Conservation (phyloP, 2,797 vertebrate genomes). For the Salarias fasciatus region DNA sequence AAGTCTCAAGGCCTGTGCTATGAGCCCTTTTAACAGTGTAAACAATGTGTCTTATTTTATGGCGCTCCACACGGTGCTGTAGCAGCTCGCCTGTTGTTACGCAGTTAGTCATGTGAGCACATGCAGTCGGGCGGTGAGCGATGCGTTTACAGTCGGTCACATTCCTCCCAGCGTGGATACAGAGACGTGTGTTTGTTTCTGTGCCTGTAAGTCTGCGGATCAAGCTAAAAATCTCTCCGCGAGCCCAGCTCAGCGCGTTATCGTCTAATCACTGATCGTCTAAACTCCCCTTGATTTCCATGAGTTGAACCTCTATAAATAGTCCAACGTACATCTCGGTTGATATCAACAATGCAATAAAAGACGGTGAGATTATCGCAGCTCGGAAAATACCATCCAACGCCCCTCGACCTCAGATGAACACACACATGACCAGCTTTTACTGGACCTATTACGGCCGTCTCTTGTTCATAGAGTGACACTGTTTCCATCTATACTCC, state of each 20-base stretch:
- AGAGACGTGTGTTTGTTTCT: constrained; percentile 1
- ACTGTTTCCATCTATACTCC: too few species aligned
- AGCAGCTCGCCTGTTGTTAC: constrained; percentile 8
- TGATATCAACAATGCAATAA: neutral
- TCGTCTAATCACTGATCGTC: constrained; percentile 4
- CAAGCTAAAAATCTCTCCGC: constrained; percentile 5
- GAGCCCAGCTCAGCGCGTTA: neutral
- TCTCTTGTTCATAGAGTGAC: too few species aligned
- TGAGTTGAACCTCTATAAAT: neutral
- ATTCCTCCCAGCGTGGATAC: neutral
- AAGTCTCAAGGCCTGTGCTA: neutral
- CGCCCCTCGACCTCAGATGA: neutral
- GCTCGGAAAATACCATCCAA: neutral
- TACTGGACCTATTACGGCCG: too few species aligned
- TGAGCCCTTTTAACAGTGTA: constrained; percentile 3
- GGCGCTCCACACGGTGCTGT: neutral
- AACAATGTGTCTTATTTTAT: constrained; percentile 16
- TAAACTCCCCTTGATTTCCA: neutral
- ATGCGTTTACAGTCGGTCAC: constrained; percentile 5
- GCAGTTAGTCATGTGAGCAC: constrained; percentile 14
- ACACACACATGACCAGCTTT: constrained; percentile 1
- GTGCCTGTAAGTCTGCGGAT: neutral
- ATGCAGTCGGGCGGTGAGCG: constrained; percentile 1
- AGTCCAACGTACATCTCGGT: neutral
- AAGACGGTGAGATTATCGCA: neutral